Percentiles rank a stretch among this genome's conserved stretches.
Evolutionary conservation across 2,113 vertebrate species (phyloP).

Genomic region (Erythrocebus patas): DNA sequence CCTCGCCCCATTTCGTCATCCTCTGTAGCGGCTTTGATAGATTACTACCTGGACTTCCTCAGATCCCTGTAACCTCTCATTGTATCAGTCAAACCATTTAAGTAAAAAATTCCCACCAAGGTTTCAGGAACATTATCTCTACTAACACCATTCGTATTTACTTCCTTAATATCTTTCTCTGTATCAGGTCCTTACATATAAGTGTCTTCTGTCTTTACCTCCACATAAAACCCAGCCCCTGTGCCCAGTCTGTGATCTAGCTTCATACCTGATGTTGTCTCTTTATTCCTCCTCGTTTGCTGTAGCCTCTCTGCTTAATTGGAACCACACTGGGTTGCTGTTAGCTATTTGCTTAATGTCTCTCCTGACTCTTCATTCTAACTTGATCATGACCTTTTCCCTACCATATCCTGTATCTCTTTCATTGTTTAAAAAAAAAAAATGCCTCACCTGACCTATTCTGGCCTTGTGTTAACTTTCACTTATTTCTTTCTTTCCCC

Average conservation of each 20-base stretch:
- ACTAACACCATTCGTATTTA: not conserved
- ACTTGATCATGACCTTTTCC: slow-evolving; percentile 12
- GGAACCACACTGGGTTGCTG: not conserved
- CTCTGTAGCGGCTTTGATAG: not conserved
- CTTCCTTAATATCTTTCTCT: not conserved
- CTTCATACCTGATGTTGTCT: not conserved
- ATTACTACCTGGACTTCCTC: not conserved
- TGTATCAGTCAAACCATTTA: not conserved
- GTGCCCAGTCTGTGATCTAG: not conserved
- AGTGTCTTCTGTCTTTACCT: not conserved
- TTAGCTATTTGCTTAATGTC: not conserved
- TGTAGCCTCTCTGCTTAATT: not conserved
- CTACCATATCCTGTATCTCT: not conserved
- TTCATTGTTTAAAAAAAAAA: not conserved
- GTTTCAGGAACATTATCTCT: not conserved
- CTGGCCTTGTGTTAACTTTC: not conserved
- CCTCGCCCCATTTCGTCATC: not conserved
- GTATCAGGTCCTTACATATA: not conserved
- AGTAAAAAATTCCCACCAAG: not conserved
- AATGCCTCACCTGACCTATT: not conserved
- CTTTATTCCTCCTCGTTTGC: not conserved
- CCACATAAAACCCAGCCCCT: not conserved
- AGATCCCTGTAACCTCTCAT: not conserved
- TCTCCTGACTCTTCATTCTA: not conserved
- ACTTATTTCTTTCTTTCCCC: not conserved